Percentiles rank a stretch among this genome's conserved stretches.
Evolutionary conservation across 2,888 invertebrate species (phyloP).

Genomic region (Prenolepis imparis): DNA sequence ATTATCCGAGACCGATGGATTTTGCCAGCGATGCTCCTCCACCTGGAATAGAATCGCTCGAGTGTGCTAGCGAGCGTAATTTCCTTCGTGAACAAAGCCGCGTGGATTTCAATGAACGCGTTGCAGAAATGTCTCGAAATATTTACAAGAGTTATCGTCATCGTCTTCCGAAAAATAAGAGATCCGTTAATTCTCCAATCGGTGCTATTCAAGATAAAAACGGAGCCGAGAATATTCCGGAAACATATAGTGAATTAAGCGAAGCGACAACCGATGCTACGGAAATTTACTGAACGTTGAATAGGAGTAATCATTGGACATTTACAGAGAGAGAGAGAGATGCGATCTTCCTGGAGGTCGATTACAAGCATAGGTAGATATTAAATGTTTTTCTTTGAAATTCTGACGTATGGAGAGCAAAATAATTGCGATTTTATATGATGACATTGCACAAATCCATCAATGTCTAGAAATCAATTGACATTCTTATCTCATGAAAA

Average conservation of each 20-base stretch:
- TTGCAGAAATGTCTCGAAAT: constrained; percentile 71
- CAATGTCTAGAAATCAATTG: not conserved
- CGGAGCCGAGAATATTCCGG: not conserved
- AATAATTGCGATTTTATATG: not conserved
- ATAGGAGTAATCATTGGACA: not conserved
- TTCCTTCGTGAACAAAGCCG: constrained; percentile 74
- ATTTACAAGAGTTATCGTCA: constrained; percentile 75
- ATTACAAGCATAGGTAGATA: not conserved
- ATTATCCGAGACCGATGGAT: constrained; percentile 78
- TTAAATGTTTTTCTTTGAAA: not conserved
- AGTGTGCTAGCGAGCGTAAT: constrained; percentile 62
- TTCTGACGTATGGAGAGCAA: not conserved
- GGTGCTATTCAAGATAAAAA: not conserved
- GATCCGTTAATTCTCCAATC: not conserved
- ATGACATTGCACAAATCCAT: not conserved
- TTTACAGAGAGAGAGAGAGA: not conserved
- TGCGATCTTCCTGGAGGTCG: not conserved
- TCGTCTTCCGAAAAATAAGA: constrained; percentile 51
- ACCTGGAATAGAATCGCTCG: constrained; percentile 59
- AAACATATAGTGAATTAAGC: not conserved
- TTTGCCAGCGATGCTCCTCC: constrained; percentile 61
- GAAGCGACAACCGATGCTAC: not conserved
- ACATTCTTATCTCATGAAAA: not conserved
- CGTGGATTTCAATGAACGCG: constrained; percentile 66
- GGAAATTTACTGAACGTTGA: not conserved